phyloP scores from a whole-genome alignment of 2,888 invertebrate species.

The Agrotis ipsilon region DNA sequence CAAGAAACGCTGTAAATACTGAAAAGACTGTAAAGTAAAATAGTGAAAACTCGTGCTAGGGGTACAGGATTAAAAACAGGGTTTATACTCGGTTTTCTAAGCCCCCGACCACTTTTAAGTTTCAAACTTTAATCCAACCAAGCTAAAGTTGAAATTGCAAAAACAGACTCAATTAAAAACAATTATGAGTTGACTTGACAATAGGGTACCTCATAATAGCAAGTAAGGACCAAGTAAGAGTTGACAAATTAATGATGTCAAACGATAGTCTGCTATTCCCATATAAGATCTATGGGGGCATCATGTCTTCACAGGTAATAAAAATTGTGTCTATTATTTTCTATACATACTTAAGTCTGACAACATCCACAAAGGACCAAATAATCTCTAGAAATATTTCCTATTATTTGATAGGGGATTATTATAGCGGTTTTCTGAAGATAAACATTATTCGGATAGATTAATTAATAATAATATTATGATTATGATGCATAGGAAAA shows the following conservation, averaged over 20 bases:
- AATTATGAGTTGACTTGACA: too few species aligned
- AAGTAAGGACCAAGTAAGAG: too few species aligned
- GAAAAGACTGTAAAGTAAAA: too few species aligned
- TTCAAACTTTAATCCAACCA: neutral
- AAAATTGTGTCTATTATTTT: conserved; percentile 2
- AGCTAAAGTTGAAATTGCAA: neutral
- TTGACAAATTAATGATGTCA: too few species aligned
- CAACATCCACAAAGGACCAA: conserved; percentile 1
- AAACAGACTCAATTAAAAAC: neutral
- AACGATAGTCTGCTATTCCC: too few species aligned
- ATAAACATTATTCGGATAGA: conserved; percentile 35
- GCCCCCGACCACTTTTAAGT: neutral
- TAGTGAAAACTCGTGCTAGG: too few species aligned
- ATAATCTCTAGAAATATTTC: conserved; percentile 32
- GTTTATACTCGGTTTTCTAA: neutral
- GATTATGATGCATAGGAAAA: conserved; percentile 6
- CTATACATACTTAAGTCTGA: neutral
- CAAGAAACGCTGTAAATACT: too few species aligned
- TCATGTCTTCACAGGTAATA: too few species aligned
- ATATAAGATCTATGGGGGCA: too few species aligned
- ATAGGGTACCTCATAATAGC: too few species aligned
- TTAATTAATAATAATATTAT: conserved; percentile 33
- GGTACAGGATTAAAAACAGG: neutral
- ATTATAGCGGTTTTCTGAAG: conserved; percentile 3
- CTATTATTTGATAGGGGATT: conserved; percentile 22